Percentiles rank a stretch among this genome's conserved stretches.
Evolutionary conservation across 2,888 invertebrate genomes (phyloP).

Genomic region (Stenoptilia bipunctidactyla): DNA sequence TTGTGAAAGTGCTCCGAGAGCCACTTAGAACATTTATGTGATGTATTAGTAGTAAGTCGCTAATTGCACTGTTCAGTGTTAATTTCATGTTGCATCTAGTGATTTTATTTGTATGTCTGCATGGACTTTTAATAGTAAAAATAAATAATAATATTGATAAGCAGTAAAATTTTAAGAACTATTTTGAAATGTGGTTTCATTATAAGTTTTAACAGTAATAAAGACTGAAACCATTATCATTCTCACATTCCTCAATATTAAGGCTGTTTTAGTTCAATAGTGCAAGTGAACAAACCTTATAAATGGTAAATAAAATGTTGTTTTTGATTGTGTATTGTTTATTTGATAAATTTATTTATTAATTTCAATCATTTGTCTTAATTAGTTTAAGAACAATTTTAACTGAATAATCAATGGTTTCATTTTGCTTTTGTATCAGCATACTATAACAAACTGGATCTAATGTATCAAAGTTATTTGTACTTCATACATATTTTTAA

Average conservation of each 20-base stretch:
- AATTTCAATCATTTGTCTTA: not conserved
- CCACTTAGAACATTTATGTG: not conserved
- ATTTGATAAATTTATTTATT: not conserved
- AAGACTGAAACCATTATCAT: not conserved
- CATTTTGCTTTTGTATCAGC: no score
- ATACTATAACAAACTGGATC: no score
- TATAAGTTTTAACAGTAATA: not conserved
- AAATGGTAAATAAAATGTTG: slow-evolving; percentile 1
- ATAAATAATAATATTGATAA: no score
- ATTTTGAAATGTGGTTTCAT: not conserved
- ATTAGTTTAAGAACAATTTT: no score
- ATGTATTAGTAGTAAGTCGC: not conserved
- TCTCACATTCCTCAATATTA: not conserved
- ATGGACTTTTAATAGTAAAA: no score
- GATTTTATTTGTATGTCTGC: not conserved
- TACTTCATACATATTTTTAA: no score
- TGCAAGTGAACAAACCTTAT: not conserved
- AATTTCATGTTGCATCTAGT: not conserved
- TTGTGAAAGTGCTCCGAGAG: slow-evolving; percentile 54
- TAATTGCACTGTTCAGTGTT: not conserved
- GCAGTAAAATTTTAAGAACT: not conserved
- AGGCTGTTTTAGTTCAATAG: not conserved
- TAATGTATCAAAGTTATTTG: no score
- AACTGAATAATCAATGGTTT: no score
- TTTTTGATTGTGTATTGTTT: not conserved